Evolutionary conservation across 37 sponge, comb jelly and placozoan genomes (phyloP), one percentile per base, ranked within the genome.

Genomic region (Chondrosia reniformis): DNA sequence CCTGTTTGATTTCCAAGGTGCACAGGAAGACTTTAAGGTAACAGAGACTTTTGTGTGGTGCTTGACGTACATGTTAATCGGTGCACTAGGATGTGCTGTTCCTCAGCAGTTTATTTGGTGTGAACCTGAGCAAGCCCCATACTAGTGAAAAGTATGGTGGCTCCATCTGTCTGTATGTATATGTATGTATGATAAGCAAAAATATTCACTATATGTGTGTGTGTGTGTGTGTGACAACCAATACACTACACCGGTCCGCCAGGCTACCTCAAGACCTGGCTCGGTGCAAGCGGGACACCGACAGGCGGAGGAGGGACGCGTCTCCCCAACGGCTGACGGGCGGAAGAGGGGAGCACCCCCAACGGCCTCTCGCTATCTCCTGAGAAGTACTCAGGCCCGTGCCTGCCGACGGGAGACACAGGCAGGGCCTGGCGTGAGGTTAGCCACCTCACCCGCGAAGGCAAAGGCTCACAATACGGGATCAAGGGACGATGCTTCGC

Each of bases 1-100:
- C 28, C 52, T 54, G 24, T 83, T 87, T 24, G 83, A 87, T 75
- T 77, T 55, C 66, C 64, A 76, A 42, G 63, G 78, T 8, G 67
- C 77, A 37, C 21, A 62, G n/a, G 28, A 52, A 44, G 82, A 82
- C 46, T 55, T 87, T 17, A 37, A 62, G 33, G 78, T 76, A 63
- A 83, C n/a, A n/a, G n/a, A n/a, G n/a, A n/a, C n/a, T n/a, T n/a
- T n/a, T n/a, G n/a, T n/a, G n/a, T n/a, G n/a, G n/a, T n/a, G n/a
- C n/a, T n/a, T n/a, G n/a, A n/a, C n/a, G n/a, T n/a, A n/a, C n/a
- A n/a, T n/a, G n/a, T n/a, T n/a, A n/a, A n/a, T n/a, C n/a, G n/a
- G n/a, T n/a, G n/a, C n/a, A n/a, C n/a, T n/a, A n/a, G n/a, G n/a
- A n/a, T n/a, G n/a, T n/a, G n/a, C n/a, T n/a, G n/a, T n/a, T n/a